A percentile compares a stretch with the other conserved stretches of the same genome.
These are phyloP conservation scores for Mythimna vitellina DNA, from an alignment of 2,888 invertebrate genomes.

Conservation along the genomic window DNA sequence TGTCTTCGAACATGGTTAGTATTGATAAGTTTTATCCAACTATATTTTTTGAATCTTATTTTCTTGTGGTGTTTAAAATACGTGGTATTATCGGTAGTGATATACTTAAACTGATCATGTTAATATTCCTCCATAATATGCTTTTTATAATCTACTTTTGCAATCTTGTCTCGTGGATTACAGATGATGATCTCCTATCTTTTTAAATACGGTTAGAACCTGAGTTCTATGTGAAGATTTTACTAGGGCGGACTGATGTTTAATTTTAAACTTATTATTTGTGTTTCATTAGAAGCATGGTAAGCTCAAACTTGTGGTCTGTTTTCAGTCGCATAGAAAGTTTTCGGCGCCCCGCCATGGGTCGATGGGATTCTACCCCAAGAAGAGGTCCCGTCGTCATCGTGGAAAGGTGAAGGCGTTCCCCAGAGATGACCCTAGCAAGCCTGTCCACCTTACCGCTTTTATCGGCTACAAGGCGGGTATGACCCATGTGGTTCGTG, in stretches of 20 bases:
- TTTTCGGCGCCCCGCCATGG: conserved; percentile 99
- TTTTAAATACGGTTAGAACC: conserved; percentile 92
- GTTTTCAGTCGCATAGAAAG: conserved; percentile 98
- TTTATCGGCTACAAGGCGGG: conserved; percentile 99
- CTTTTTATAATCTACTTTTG: too few species aligned
- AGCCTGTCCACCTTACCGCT: conserved; percentile 99
- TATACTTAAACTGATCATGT: background rate
- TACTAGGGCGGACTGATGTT: conserved; percentile 94
- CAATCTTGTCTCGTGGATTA: conserved; percentile 60
- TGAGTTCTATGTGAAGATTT: conserved; percentile 93
- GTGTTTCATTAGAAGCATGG: background rate
- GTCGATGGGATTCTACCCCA: conserved; percentile 99
- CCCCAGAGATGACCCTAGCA: conserved; percentile 98
- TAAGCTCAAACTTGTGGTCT: background rate
- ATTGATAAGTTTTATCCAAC: conserved; percentile 28
- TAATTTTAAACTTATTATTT: too few species aligned
- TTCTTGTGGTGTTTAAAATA: background rate
- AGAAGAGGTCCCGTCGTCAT: conserved; percentile 98
- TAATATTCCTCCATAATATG: conserved; percentile 5
- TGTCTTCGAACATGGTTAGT: conserved; percentile 83
- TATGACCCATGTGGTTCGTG: conserved; percentile 99
- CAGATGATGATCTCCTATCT: conserved; percentile 92
- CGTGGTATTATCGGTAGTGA: background rate
- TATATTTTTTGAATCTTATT: conserved; percentile 12
- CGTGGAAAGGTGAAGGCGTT: conserved; percentile 99